These are phyloP conservation scores for Sebastes cheni DNA, from an alignment of 2,797 vertebrate genomes.

Conservation along the genomic window DNA sequence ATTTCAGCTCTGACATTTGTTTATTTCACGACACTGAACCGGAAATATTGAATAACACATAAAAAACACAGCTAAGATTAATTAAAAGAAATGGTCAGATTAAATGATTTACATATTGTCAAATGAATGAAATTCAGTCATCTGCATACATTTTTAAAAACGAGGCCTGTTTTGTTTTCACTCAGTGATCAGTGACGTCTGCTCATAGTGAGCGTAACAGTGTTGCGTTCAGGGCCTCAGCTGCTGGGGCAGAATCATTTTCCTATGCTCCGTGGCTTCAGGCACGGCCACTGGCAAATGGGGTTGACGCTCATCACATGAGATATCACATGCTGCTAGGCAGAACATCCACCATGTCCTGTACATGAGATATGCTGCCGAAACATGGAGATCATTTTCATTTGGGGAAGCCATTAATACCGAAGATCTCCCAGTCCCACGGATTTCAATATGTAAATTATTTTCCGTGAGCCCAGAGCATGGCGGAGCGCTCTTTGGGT, in stretches of 20 bases:
- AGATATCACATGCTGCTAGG: slow-evolving; percentile 75
- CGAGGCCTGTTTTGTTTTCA: slow-evolving; percentile 23
- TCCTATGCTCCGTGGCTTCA: slow-evolving; percentile 53
- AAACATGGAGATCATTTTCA: slow-evolving; percentile 65
- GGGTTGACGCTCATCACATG: slow-evolving; percentile 74
- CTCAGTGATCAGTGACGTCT: slow-evolving; percentile 42
- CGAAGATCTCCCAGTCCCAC: slow-evolving; percentile 43
- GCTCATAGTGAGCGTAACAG: slow-evolving; percentile 35
- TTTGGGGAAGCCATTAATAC: slow-evolving; percentile 68
- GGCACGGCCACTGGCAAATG: slow-evolving; percentile 59
- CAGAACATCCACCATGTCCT: slow-evolving; percentile 73
- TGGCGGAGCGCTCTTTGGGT: slow-evolving; percentile 22
- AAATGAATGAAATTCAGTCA: slow-evolving; percentile 8
- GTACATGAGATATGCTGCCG: slow-evolving; percentile 46
- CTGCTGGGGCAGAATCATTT: slow-evolving; percentile 55
- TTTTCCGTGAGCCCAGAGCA: slow-evolving; percentile 44
- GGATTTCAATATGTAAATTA: slow-evolving; percentile 69
- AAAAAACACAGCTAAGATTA: not conserved
- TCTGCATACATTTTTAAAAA: not conserved
- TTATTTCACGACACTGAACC: not conserved
- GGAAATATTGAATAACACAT: not conserved
- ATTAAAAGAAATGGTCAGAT: not conserved
- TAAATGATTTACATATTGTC: not conserved
- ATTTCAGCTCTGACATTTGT: slow-evolving; percentile 31
- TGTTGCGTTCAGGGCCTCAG: slow-evolving; percentile 45